Base-by-base conservation (phyloP, 2,888 invertebrate species). In the Anodontia alba region DNA sequence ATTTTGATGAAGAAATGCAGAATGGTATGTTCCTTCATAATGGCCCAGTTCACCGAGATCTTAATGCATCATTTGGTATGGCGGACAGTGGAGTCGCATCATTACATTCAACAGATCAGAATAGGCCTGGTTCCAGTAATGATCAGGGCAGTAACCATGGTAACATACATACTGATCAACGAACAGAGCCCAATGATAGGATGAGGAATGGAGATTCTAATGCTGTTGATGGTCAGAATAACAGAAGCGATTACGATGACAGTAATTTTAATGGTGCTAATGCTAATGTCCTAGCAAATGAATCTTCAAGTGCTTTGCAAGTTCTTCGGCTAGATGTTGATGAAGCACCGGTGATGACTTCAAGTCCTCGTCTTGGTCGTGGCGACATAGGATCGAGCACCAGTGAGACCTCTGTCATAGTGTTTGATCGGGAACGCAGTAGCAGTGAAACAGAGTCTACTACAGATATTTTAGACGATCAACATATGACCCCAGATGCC, bases 341-440 rank as follows among this genome's bases (percentile, higher is more conserved):
- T 8, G 57, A 57, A 20, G 81, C 77, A 20, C 81, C 84, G 2
- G 73, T 84, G 12, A 84, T 81, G 81, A 84, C 81, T 36, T 81
- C 81, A 36, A 84, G 81, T 73, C 84, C 84, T 7, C 43, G 43
- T 42, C 23, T 29, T 3, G 36, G 43, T 23, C 33, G 10, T 62
- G 23, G 17, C 33, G 62, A 62, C 29, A 54, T 54, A 10, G 46
- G n/a, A 12, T 46, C 17, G 15, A 54, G 5, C 5, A 33, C 1
- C 33, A 1, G 2, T 33, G 62, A 33, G 20, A 33, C 33, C 23
- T 7, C 33, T 33, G 62, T 8, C 15, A 20, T 62, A 2, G 23
- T 62, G 8, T 62, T 62, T 33, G 20, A 62, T 31, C 10, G 17
- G 33, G 17, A 62, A 33, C 33, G 33, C 17, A 33, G 33, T 20